Evolutionary conservation across 1,140 invertebrate species (phyloP).

Genomic region (Phymorhynchus buccinoides): DNA sequence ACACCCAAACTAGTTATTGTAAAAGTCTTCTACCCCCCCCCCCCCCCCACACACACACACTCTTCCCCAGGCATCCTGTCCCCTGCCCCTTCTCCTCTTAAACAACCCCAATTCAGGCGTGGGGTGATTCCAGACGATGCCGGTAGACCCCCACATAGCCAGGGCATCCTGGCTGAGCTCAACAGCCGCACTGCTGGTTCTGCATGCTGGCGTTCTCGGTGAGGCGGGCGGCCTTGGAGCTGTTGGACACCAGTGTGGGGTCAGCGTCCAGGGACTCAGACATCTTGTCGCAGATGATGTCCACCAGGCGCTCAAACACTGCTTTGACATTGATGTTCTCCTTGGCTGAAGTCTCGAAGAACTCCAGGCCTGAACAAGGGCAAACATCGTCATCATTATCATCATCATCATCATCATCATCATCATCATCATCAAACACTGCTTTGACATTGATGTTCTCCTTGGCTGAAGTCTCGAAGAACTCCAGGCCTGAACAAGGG

Average conservation of each 20-base stretch:
- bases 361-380: constrained; percentile 94
- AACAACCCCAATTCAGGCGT: no score
- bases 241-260: constrained; percentile 71
- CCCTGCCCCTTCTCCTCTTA: no score
- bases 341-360: constrained; percentile 99
- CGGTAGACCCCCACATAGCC: no score
- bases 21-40: no score
- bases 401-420: no score
- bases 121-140: no score
- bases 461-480: constrained; percentile 99
- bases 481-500: constrained; percentile 94
- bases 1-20: no score
- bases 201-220: constrained; percentile 70
- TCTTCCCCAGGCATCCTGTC: no score
- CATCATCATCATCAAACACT: no score
- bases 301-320: constrained; percentile 89
- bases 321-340: constrained; percentile 99
- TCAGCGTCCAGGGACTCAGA: constrained; percentile 85
- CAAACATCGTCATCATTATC: no score
- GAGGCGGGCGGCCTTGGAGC: constrained; percentile 69
- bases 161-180: no score
- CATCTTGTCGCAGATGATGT: constrained; percentile 99
- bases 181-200: constrained; percentile 68
- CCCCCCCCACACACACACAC: no score
- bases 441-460: constrained; percentile 99